phyloP scores from a whole-genome alignment of 2,888 invertebrate species.

The Pachycephus smyrnensis region DNA sequence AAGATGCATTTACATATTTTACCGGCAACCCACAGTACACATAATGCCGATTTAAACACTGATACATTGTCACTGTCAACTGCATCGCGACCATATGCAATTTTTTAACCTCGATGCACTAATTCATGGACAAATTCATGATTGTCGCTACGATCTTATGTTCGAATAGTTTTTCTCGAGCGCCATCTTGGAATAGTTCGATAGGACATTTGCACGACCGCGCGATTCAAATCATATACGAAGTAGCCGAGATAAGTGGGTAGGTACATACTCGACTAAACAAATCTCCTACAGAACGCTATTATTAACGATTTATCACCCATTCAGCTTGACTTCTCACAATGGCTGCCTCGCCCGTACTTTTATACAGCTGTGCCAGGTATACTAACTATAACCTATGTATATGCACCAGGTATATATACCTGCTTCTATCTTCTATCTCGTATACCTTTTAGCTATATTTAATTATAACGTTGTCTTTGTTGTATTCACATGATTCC shows the following conservation, averaged over 20 bases:
- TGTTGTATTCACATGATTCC: background rate
- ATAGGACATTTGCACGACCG: background rate
- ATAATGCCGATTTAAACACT: background rate
- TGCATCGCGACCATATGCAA: background rate
- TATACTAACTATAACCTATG: background rate
- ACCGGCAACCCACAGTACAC: background rate
- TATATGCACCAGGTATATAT: background rate
- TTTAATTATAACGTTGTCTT: background rate
- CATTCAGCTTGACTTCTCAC: slow-evolving; percentile 26
- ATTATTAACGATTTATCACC: slow-evolving; percentile 33
- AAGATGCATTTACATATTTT: background rate
- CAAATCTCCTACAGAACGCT: slow-evolving; percentile 15
- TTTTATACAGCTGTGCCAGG: background rate
- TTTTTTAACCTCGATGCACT: background rate
- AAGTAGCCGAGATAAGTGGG: background rate
- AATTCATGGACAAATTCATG: background rate
- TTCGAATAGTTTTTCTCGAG: background rate
- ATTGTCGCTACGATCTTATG: background rate
- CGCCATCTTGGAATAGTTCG: background rate
- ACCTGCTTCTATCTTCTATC: background rate
- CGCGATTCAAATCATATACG: background rate
- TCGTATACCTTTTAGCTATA: background rate
- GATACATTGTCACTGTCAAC: background rate
- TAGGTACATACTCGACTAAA: slow-evolving; percentile 11
- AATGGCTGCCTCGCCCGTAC: slow-evolving; percentile 14